Conservation (phyloP, 2,113 vertebrate species). For the Ceyx margarethae region DNA sequence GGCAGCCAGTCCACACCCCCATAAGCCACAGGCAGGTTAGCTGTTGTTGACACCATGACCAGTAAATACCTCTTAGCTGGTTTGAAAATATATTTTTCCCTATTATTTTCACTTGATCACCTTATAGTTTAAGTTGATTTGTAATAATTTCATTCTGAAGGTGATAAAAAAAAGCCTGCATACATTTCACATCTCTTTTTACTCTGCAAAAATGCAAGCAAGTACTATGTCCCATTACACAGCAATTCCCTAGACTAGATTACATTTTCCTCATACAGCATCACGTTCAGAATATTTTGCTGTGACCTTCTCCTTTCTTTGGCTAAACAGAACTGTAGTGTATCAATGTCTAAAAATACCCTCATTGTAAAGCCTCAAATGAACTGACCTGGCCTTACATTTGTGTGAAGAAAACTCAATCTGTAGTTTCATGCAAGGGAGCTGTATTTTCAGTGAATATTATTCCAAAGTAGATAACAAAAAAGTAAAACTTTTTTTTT, state of each 20-base stretch:
- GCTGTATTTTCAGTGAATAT: background rate
- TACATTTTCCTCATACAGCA: background rate
- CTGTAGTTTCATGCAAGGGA: background rate
- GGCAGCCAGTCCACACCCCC: accelerated
- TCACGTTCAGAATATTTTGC: background rate
- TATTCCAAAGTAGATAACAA: background rate
- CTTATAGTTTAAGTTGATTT: background rate
- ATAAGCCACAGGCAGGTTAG: background rate
- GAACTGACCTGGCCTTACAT: background rate
- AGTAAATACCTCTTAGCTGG: background rate
- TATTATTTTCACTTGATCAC: background rate
- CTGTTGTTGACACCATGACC: background rate
- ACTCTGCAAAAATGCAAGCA: background rate
- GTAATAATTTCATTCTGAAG: background rate
- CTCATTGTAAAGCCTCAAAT: background rate
- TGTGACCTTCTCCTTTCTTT: background rate
- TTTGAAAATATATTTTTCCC: background rate
- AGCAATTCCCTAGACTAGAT: background rate
- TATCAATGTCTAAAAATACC: background rate
- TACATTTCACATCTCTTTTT: background rate
- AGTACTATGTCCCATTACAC: background rate
- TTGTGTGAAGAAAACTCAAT: background rate
- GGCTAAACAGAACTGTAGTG: background rate
- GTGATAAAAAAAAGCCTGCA: background rate
- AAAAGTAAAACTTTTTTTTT: background rate